Evolutionary conservation across 1,140 invertebrate species (phyloP).

Genomic region (Helicorthomorpha holstii): DNA sequence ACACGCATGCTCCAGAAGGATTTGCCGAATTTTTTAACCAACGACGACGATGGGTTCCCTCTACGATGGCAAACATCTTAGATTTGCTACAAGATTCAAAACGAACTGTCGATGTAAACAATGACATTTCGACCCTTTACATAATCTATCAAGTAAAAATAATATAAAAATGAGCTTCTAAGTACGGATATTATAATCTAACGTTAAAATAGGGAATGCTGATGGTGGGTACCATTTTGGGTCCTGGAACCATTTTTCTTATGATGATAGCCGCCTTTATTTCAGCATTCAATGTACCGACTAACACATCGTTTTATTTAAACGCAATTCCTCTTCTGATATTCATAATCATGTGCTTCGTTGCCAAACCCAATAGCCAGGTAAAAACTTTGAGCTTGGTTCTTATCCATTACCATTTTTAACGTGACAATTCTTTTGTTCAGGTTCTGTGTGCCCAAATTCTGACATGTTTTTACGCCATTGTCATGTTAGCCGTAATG

Average conservation of each 20-base stretch:
- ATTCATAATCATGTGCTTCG: constrained; percentile 32
- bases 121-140: constrained; percentile 38
- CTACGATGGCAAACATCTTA: constrained; percentile 46
- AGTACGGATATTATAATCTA: too few species aligned
- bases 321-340: constrained; percentile 29
- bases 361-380: constrained; percentile 28
- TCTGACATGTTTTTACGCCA: constrained; percentile 57
- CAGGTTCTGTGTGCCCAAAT: constrained; percentile 47
- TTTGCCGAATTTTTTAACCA: constrained; percentile 46
- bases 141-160: constrained; percentile 30
- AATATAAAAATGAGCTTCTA: too few species aligned
- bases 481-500: constrained; percentile 84
- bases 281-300: constrained; percentile 34
- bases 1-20: constrained; percentile 43
- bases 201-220: constrained; percentile 24
- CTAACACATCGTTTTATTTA: constrained; percentile 28
- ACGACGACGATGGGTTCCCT: constrained; percentile 43
- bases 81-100: constrained; percentile 37
- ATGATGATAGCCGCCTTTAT: constrained; percentile 41
- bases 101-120: constrained; percentile 34
- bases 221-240: constrained; percentile 37
- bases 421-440: too few species aligned
- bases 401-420: too few species aligned
- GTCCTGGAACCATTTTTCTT: constrained; percentile 43
- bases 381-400: constrained; percentile 20